Conservation (phyloP, 2,797 vertebrate genomes). For the Microctenopoma lineatum region DNA sequence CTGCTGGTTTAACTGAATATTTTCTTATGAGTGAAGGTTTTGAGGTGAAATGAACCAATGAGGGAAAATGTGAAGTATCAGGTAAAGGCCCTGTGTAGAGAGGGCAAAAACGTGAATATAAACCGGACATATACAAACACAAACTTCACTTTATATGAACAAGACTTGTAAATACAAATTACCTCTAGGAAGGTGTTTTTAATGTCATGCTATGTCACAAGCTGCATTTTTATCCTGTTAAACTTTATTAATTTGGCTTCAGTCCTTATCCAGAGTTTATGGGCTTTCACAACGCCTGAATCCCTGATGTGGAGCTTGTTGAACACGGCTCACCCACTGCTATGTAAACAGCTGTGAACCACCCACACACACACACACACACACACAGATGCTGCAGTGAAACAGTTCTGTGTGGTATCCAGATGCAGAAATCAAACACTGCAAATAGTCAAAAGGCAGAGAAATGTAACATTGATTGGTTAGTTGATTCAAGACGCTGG, state of each 20-base stretch:
- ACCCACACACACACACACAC: conserved; percentile 58
- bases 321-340: conserved; percentile 68
- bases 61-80: conserved; percentile 25
- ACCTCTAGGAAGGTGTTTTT: conserved; percentile 57
- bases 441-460: conserved; percentile 6
- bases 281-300: conserved; percentile 45
- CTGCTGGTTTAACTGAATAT: conserved; percentile 43
- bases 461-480: conserved; percentile 1
- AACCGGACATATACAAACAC: conserved; percentile 21
- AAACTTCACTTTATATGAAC: conserved; percentile 37
- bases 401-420: conserved; percentile 1
- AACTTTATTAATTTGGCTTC: conserved; percentile 78
- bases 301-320: conserved; percentile 52
- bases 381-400: conserved; percentile 35
- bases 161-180: conserved; percentile 59
- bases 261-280: conserved; percentile 75
- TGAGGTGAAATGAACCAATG: conserved; percentile 27
- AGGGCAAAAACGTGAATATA: conserved; percentile 7
- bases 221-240: conserved; percentile 75
- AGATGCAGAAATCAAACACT: conserved; percentile 15
- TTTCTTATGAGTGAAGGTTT: conserved; percentile 34
- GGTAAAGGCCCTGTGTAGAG: conserved; percentile 13
- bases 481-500: background rate
- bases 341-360: conserved; percentile 72
- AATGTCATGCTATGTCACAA: conserved; percentile 57